These are phyloP conservation scores for Pachycephala philippinensis DNA, from an alignment of 2,113 vertebrate species.

Conservation along the genomic window DNA sequence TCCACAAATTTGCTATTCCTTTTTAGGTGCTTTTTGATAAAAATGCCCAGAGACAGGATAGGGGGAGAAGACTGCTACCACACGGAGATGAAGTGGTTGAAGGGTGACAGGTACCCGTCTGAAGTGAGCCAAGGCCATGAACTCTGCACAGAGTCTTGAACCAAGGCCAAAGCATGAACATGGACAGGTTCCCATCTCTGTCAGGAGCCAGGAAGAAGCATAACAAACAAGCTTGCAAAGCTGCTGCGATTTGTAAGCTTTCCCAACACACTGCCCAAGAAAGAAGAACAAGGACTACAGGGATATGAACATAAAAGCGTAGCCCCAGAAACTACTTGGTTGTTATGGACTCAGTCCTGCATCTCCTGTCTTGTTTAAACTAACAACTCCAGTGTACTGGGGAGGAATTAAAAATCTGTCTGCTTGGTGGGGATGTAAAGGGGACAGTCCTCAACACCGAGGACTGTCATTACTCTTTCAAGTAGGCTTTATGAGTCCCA, in stretches of 20 bases:
- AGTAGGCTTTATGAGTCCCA: neutral
- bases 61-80: neutral
- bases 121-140: neutral
- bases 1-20: neutral
- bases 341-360: neutral
- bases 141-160: neutral
- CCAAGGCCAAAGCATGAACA: neutral
- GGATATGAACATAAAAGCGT: neutral
- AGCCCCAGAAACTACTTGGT: neutral
- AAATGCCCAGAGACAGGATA: neutral
- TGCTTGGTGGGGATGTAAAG: rapidly evolving
- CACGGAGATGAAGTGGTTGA: neutral
- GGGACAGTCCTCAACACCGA: neutral
- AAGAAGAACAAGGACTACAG: neutral
- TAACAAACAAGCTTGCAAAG: neutral
- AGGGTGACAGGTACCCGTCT: neutral
- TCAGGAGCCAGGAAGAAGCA: neutral
- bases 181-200: neutral
- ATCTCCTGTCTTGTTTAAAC: neutral
- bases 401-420: neutral
- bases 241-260: neutral
- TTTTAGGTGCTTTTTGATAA: neutral
- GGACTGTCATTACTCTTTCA: neutral
- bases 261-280: neutral
- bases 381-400: neutral